These are phyloP conservation scores for Salarias fasciatus DNA, from an alignment of 2,797 vertebrate genomes.

Conservation along the genomic window DNA sequence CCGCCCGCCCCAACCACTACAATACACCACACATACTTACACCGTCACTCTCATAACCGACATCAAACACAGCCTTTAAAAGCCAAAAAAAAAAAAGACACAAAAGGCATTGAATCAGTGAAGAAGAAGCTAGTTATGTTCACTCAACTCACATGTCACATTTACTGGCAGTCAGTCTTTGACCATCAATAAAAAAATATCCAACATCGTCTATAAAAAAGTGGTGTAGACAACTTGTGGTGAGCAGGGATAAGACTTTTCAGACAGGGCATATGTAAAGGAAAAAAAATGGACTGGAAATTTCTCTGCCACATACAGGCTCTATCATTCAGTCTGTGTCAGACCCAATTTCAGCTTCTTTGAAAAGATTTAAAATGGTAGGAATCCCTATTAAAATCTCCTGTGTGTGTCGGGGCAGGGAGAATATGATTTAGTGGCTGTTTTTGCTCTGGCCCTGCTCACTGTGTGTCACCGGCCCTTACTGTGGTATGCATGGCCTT, in stretches of 20 bases:
- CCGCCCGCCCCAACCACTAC: constrained; percentile 4
- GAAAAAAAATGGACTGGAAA: constrained; percentile 19
- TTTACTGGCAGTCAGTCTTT: constrained; percentile 7
- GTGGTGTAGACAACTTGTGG: constrained; percentile 11
- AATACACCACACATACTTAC: constrained; percentile 31
- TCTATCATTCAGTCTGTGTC: constrained; percentile 54
- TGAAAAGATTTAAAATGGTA: constrained; percentile 74
- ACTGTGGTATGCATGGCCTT: constrained; percentile 79
- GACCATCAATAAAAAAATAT: constrained; percentile 1
- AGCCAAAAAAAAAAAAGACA: constrained; percentile 34
- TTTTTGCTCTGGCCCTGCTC: constrained; percentile 59
- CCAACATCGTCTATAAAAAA: constrained; percentile 17
- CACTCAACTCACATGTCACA: background rate
- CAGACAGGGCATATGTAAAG: constrained; percentile 12
- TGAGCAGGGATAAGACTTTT: constrained; percentile 11
- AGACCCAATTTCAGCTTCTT: constrained; percentile 62
- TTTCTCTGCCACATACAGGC: constrained; percentile 21
- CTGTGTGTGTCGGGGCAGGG: constrained; percentile 41
- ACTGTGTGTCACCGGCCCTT: constrained; percentile 70
- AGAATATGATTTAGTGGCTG: constrained; percentile 69
- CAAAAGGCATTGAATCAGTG: constrained; percentile 18
- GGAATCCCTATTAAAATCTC: constrained; percentile 66
- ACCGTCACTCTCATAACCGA: constrained; percentile 12
- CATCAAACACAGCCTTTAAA: too few relatives aligned
- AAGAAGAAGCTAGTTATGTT: constrained; percentile 14